A percentile compares a stretch with the other conserved stretches of the same genome.
Conservation (phyloP, 2,888 invertebrate genomes). For the Volucella zonaria region DNA sequence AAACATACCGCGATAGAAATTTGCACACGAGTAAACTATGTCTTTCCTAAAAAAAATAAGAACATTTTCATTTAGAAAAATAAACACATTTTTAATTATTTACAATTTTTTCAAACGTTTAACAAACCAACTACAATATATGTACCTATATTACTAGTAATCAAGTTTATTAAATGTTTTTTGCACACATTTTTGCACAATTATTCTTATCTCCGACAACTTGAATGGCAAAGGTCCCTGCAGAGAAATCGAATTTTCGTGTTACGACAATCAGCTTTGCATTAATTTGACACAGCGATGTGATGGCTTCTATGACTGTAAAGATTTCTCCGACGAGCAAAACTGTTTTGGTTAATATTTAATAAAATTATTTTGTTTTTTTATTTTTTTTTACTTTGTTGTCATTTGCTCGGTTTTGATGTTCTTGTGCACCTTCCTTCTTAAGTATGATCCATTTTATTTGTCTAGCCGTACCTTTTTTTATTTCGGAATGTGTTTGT, state of each 20-base stretch:
- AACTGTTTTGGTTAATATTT: conserved; percentile 87
- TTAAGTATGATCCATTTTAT: background rate
- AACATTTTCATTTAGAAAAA: too few relatives aligned
- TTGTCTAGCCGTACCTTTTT: background rate
- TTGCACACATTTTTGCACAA: conserved; percentile 33
- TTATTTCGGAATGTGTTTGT: conserved; percentile 27
- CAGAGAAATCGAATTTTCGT: conserved; percentile 87
- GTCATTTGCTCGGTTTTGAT: conserved; percentile 39
- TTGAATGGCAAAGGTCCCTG: conserved; percentile 83
- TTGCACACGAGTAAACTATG: too few relatives aligned
- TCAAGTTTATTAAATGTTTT: background rate
- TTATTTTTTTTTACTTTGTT: conserved; percentile 64
- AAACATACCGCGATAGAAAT: too few relatives aligned
- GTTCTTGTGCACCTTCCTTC: conserved; percentile 26
- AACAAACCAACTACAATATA: too few relatives aligned
- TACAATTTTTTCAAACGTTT: too few relatives aligned
- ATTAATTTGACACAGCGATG: conserved; percentile 90
- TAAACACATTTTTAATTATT: too few relatives aligned
- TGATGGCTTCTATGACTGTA: conserved; percentile 95
- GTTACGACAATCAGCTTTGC: conserved; percentile 89
- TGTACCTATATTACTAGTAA: too few relatives aligned
- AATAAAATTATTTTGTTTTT: background rate
- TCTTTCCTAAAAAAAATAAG: too few relatives aligned
- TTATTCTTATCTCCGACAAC: conserved; percentile 12
- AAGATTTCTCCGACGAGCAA: conserved; percentile 95